Evolutionary conservation across 1,140 invertebrate genomes (phyloP).

Genomic region (Hirudo medicinalis): DNA sequence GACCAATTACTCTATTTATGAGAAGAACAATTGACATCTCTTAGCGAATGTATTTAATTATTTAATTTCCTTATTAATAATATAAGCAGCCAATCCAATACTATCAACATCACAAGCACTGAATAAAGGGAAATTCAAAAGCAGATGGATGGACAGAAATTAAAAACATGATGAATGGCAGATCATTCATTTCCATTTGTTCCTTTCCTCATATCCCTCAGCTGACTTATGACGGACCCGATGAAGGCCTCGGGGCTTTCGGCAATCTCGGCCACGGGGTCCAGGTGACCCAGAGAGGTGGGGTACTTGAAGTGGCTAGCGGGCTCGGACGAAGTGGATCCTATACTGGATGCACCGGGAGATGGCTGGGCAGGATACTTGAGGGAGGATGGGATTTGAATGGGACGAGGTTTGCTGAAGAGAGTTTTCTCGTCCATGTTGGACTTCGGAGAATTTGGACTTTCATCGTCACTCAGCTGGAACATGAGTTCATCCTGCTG

Average conservation of each 20-base stretch:
- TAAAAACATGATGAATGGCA: not conserved
- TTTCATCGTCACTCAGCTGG: not conserved
- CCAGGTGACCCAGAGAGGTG: not conserved
- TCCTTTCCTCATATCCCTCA: constrained; percentile 3
- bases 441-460: not conserved
- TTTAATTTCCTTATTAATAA: too few species aligned
- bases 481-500: constrained; percentile 6
- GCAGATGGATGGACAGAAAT: not conserved
- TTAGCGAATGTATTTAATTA: too few species aligned
- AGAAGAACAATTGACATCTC: too few species aligned
- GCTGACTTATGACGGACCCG: constrained; percentile 3
- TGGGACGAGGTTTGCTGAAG: constrained; percentile 8
- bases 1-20: too few species aligned
- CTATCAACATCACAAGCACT: not conserved
- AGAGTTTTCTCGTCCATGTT: not conserved
- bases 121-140: not conserved
- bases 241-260: constrained; percentile 6
- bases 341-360: not conserved
- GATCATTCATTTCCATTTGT: not conserved
- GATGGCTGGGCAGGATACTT: not conserved
- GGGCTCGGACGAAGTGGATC: not conserved
- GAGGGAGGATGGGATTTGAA: not conserved
- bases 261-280: not conserved
- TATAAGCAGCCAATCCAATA: too few species aligned
- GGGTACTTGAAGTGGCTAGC: not conserved